Conservation (phyloP, 2,888 invertebrate genomes). For the Uloborus plumipes region DNA sequence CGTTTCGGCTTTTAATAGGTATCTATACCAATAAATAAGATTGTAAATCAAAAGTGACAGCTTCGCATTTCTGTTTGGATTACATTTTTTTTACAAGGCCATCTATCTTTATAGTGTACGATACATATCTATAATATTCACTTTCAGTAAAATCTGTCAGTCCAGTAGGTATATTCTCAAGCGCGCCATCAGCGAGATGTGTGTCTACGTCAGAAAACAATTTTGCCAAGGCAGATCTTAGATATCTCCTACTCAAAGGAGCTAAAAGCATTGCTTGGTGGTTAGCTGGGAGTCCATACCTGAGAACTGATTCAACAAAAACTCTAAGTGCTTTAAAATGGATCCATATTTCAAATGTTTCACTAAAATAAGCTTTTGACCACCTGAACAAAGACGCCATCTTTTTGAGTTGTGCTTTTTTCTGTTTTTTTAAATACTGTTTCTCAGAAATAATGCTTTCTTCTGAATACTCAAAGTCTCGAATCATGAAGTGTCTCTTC, state of each 20-base stretch:
- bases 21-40: too few species aligned
- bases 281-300: constrained; percentile 98
- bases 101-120: constrained; percentile 11
- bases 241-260: constrained; percentile 86
- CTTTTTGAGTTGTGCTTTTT: background rate
- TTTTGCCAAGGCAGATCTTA: constrained; percentile 89
- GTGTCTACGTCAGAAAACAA: constrained; percentile 96
- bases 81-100: background rate
- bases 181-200: constrained; percentile 78
- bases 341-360: constrained; percentile 98
- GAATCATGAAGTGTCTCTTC: constrained; percentile 15
- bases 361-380: constrained; percentile 99
- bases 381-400: constrained; percentile 86
- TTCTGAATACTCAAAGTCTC: constrained; percentile 22
- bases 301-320: constrained; percentile 98
- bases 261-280: constrained; percentile 98
- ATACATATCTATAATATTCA: constrained; percentile 23
- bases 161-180: constrained; percentile 66
- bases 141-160: constrained; percentile 2
- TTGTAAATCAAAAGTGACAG: too few species aligned
- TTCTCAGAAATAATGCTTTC: background rate
- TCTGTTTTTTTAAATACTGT: background rate
- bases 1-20: too few species aligned
- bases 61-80: too few species aligned
- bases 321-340: constrained; percentile 98